Percentiles rank a stretch among this genome's conserved stretches.
These are phyloP conservation scores for Aphaenogaster rudis DNA, from an alignment of 1,140 invertebrate species.

Conservation along the genomic window DNA sequence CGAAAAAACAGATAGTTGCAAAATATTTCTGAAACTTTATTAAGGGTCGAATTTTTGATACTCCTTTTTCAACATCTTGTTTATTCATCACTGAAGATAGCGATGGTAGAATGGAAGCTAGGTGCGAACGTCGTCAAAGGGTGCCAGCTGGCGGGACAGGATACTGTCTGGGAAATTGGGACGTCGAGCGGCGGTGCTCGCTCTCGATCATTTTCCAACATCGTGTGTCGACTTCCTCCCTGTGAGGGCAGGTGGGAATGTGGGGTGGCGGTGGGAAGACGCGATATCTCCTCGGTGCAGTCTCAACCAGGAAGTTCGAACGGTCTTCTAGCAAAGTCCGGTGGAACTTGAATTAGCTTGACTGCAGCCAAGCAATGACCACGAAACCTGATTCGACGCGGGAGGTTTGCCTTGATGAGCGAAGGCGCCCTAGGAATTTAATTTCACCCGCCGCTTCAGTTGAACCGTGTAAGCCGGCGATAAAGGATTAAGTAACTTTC, in stretches of 20 bases:
- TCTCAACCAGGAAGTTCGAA: conserved; percentile 52
- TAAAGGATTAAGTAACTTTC: conserved; percentile 38
- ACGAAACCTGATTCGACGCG: conserved; percentile 22
- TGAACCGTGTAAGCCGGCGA: conserved; percentile 7
- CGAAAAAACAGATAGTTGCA: background rate
- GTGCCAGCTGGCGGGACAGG: conserved; percentile 79
- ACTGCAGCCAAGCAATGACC: conserved; percentile 33
- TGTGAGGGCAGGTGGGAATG: background rate
- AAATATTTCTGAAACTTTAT: background rate
- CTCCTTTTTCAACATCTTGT: background rate
- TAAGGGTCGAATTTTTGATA: background rate
- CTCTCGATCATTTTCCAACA: conserved; percentile 75
- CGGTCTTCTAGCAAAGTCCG: conserved; percentile 14
- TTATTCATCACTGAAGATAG: conserved; percentile 18
- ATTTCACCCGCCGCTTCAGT: background rate
- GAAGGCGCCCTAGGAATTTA: background rate
- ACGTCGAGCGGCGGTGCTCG: conserved; percentile 66
- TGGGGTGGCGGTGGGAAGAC: background rate
- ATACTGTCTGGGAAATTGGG: conserved; percentile 79
- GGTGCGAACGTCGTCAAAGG: conserved; percentile 65
- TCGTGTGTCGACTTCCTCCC: conserved; percentile 30
- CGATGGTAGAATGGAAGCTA: background rate
- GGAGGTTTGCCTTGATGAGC: conserved; percentile 34
- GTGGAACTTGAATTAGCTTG: conserved; percentile 52
- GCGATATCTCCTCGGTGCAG: conserved; percentile 42